These are phyloP conservation scores for Macrosiphum euphorbiae DNA, from an alignment of 2,888 invertebrate genomes.

Conservation along the genomic window DNA sequence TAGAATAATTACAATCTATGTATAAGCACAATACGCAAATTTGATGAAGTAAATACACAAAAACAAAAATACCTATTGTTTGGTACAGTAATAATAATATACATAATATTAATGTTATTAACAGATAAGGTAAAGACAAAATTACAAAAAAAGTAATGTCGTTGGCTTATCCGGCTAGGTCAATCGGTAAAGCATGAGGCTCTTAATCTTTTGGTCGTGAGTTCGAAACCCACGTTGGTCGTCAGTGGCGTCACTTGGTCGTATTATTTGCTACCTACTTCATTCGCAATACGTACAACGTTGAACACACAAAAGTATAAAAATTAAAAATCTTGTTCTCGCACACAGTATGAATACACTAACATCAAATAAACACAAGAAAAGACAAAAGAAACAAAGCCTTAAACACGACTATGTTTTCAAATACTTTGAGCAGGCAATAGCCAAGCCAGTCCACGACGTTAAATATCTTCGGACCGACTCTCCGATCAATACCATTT, in stretches of 20 bases:
- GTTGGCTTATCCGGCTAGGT: constrained; percentile 70
- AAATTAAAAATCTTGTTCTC: background rate
- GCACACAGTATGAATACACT: background rate
- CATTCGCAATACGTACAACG: background rate
- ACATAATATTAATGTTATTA: background rate
- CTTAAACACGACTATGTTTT: background rate
- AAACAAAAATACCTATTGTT: too few species aligned
- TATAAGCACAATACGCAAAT: background rate
- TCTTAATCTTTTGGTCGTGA: constrained; percentile 76
- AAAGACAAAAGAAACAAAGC: background rate
- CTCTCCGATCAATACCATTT: background rate
- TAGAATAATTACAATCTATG: background rate
- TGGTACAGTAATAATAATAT: background rate
- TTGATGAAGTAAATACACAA: background rate
- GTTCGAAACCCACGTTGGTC: constrained; percentile 76
- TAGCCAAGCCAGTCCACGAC: background rate
- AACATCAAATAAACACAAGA: background rate
- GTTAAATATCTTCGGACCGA: background rate
- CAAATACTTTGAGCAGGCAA: background rate
- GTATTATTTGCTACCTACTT: background rate
- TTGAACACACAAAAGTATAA: background rate
- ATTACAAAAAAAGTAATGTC: background rate
- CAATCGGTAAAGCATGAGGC: constrained; percentile 74
- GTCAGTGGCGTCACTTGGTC: constrained; percentile 64
- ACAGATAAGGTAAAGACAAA: background rate